Percentiles rank a stretch among this genome's conserved stretches.
phyloP scores from a whole-genome alignment of 1,140 invertebrate species.

The Cydia amplana region DNA sequence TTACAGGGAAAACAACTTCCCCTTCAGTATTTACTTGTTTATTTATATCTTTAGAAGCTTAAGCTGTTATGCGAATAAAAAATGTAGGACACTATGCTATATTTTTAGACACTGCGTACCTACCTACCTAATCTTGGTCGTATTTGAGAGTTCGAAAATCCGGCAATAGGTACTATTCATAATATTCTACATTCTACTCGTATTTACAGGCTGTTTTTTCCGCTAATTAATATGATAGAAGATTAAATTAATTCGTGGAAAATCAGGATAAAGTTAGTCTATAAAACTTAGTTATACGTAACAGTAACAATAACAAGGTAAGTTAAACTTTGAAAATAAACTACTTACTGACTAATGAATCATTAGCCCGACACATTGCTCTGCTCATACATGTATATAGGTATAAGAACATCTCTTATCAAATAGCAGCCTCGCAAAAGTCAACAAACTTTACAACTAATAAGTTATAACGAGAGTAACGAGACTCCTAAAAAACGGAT shows the following conservation, averaged over 20 bases:
- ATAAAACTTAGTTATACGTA: too few species aligned
- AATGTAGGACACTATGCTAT: neutral
- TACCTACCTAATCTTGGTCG: neutral
- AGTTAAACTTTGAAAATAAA: too few species aligned
- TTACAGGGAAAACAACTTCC: conserved; percentile 13
- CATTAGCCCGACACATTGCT: neutral
- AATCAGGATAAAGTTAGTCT: too few species aligned
- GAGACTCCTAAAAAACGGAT: neutral
- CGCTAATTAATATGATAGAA: too few species aligned
- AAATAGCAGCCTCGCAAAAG: neutral
- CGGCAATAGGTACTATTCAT: too few species aligned
- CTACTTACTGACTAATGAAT: too few species aligned
- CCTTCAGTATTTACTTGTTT: conserved; percentile 17
- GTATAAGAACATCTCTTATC: neutral
- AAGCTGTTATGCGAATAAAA: neutral
- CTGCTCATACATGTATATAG: too few species aligned
- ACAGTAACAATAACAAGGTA: too few species aligned
- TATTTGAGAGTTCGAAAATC: neutral
- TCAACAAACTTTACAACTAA: neutral
- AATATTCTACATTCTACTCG: too few species aligned
- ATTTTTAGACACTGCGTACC: neutral
- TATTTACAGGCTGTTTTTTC: too few species aligned
- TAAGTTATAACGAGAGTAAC: conserved; percentile 5
- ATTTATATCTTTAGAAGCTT: conserved; percentile 3
- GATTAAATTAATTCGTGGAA: too few species aligned